Base-by-base conservation (phyloP, 1,140 invertebrate genomes). In the Grapholita molesta region DNA sequence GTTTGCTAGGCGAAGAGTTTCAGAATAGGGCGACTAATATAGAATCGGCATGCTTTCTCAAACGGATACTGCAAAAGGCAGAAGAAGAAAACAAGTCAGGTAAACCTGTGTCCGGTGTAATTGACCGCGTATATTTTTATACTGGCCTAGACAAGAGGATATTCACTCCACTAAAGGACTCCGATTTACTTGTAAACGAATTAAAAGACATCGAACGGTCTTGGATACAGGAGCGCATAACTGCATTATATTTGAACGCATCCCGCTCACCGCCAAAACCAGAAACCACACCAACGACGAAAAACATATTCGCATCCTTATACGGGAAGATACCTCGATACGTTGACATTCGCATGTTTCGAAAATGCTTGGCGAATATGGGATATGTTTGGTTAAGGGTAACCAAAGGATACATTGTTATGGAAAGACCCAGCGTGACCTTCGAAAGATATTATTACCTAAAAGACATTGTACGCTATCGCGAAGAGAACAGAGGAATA, bases 361-460 rank as follows among this genome's bases (percentile, higher is more conserved):
- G 73, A 52, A 80, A 76, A 64, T 64, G 57, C 2, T 72, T 85
- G 9, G 28, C 76, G 7, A 71, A 79, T 61, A 72, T 80, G 66
- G 79, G 73, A 15, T 85, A 77, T 38, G 68, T 79, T 8, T 85
- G 82, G 67, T 76, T 72, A 25, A 73, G 68, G 32, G 38, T 69
- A 57, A 5, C 7, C 2, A 35, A 61, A 12, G 21, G 33, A 6
- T 64, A 67, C 3, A 67, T 69, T 12, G 55, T 85, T n/a, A 70
- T 77, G n/a, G 80, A 85, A 71, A 80, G 66, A 55, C 78, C 78
- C 9, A 35, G 65, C 24, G 57, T 78, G 8, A 65, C 64, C 3
- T 83, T 74, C n/a, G 76, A 85, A 64, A 75, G 83, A n/a, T 83
- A 72, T 38, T 38, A 69, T 24, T 84, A 84, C 57, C 68, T 82